A percentile compares a stretch with the other conserved stretches of the same genome.
Conservation (phyloP, 2,888 invertebrate genomes). For the Metacarcinus magister region DNA sequence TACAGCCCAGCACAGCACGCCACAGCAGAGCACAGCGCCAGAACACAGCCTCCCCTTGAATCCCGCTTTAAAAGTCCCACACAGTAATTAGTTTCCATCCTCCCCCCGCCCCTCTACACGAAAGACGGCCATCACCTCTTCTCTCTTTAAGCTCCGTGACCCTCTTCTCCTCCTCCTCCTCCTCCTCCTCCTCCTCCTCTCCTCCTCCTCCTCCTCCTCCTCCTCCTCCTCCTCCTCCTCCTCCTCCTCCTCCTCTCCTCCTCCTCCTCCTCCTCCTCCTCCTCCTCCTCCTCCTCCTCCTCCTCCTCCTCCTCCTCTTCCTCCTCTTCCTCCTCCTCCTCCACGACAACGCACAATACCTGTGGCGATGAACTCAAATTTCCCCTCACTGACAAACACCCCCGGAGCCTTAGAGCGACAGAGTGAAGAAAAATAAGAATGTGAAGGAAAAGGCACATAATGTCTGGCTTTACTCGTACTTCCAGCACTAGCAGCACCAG, state of each 20-base stretch:
- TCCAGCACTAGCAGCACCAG: neutral
- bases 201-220: neutral
- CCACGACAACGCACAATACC: no score
- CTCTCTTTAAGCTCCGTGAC: neutral
- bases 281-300: neutral
- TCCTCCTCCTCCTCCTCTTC: neutral
- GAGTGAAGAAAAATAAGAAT: neutral
- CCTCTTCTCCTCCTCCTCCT: neutral
- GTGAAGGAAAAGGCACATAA: neutral
- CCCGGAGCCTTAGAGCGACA: neutral
- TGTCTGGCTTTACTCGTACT: neutral
- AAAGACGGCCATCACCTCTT: neutral
- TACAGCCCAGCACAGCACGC: no score
- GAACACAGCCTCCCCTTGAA: neutral
- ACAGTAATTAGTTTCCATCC: neutral
- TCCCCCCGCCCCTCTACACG: neutral
- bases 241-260: neutral
- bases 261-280: no score
- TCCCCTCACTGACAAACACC: neutral
- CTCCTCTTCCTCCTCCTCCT: no score
- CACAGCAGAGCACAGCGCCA: no score
- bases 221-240: no score
- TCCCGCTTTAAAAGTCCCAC: neutral
- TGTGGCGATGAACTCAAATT: no score
- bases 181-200: neutral